Conservation (phyloP, 2,888 invertebrate genomes). For the Brachyopa scutellaris region DNA sequence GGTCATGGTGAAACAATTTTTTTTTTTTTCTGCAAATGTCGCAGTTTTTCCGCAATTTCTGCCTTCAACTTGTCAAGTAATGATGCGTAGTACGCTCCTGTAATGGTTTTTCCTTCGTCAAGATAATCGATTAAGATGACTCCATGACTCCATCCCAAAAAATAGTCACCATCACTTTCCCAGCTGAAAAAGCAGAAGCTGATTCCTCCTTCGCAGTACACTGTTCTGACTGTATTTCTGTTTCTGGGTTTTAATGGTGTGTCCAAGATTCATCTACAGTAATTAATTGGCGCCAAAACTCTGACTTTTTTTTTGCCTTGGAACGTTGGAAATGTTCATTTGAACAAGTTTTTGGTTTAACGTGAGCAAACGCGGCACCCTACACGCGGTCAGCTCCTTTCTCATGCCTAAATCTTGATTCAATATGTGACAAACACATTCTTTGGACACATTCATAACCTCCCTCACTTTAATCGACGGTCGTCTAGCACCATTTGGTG, state of each 20-base stretch:
- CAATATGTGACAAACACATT: constrained; percentile 73
- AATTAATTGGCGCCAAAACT: neutral
- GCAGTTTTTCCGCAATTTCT: constrained; percentile 72
- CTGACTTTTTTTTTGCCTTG: constrained; percentile 45
- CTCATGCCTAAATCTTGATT: constrained; percentile 75
- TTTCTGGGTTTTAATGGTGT: neutral
- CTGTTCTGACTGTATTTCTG: neutral
- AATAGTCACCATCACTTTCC: neutral
- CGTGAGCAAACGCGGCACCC: too few relatives aligned
- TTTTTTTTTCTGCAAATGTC: constrained; percentile 65
- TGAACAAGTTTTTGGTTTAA: neutral
- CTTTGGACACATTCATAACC: constrained; percentile 72
- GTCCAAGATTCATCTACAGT: neutral
- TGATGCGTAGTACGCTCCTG: constrained; percentile 66
- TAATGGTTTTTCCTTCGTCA: constrained; percentile 47
- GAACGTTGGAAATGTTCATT: constrained; percentile 75
- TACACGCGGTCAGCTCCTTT: constrained; percentile 59
- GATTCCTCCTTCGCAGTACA: constrained; percentile 1
- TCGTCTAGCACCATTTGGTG: constrained; percentile 75
- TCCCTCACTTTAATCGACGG: constrained; percentile 76
- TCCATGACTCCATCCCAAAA: neutral
- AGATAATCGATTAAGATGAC: constrained; percentile 22
- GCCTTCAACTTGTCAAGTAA: constrained; percentile 66
- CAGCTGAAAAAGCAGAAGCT: neutral
- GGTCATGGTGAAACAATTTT: constrained; percentile 43